Percentiles rank a stretch among this genome's conserved stretches.
These are phyloP conservation scores for Perca flavescens DNA, from an alignment of 2,113 vertebrate genomes.

Conservation along the genomic window DNA sequence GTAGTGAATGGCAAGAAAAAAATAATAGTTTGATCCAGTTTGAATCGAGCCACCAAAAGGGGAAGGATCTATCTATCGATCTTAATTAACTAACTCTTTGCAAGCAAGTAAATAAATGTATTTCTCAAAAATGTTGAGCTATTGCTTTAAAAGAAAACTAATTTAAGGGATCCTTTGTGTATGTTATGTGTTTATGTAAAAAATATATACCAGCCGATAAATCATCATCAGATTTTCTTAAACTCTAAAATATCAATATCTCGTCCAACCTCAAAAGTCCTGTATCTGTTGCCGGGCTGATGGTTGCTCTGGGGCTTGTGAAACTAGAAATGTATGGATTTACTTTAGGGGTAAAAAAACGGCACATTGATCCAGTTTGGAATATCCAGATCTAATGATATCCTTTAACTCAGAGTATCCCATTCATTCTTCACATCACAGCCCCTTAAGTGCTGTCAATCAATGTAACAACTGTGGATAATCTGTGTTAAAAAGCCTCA, in stretches of 20 bases:
- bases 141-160: background rate
- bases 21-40: no score
- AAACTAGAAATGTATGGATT: conserved; percentile 1
- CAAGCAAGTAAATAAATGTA: background rate
- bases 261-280: background rate
- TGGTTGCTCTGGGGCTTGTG: background rate
- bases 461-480: conserved; percentile 61
- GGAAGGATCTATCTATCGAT: background rate
- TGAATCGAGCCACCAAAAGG: no score
- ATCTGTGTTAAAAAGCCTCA: conserved; percentile 61
- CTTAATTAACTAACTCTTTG: background rate
- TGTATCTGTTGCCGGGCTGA: background rate
- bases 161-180: background rate
- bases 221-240: conserved; percentile 3
- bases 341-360: conserved; percentile 1
- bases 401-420: conserved; percentile 36
- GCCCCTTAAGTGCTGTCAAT: conserved; percentile 65
- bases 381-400: conserved; percentile 40
- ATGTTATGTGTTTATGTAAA: background rate
- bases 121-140: background rate
- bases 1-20: no score
- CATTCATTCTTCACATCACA: conserved; percentile 32
- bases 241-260: background rate
- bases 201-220: background rate
- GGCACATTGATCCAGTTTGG: conserved; percentile 45